Percentiles rank a stretch among this genome's conserved stretches.
These are phyloP conservation scores for Heliconius eleuchia DNA, from an alignment of 1,140 invertebrate species.

Conservation along the genomic window DNA sequence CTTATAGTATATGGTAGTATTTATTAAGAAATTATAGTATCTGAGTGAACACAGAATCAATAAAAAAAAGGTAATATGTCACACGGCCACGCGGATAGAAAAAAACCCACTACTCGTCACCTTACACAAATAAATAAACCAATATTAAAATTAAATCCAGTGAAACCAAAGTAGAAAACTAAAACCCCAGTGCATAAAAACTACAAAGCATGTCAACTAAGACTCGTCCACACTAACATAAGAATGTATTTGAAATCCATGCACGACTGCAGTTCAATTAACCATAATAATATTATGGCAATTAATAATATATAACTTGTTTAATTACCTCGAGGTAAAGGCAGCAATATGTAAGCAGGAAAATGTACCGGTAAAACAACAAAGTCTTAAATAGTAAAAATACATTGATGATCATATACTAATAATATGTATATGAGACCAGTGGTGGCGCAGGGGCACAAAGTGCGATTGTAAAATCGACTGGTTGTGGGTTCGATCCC, in stretches of 20 bases:
- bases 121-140: background rate
- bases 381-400: slow-evolving; percentile 18
- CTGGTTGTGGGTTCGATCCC: too few species aligned
- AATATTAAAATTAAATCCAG: background rate
- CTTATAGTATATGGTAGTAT: too few species aligned
- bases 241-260: background rate
- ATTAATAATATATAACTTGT: slow-evolving; percentile 14
- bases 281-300: slow-evolving; percentile 3
- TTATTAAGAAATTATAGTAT: background rate
- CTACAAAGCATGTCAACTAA: background rate
- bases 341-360: slow-evolving; percentile 14
- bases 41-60: background rate
- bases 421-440: too few species aligned
- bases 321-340: slow-evolving; percentile 17
- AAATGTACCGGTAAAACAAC: slow-evolving; percentile 19
- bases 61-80: background rate
- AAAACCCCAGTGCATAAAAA: background rate
- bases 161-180: background rate
- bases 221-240: background rate
- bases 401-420: background rate
- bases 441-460: too few species aligned
- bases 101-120: background rate
- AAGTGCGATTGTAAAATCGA: too few species aligned
- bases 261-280: background rate
- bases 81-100: background rate